Evolutionary conservation across 2,797 vertebrate genomes (phyloP), one percentile per base, ranked within the genome.

Genomic region (Catamblyrhynchus diadema): DNA sequence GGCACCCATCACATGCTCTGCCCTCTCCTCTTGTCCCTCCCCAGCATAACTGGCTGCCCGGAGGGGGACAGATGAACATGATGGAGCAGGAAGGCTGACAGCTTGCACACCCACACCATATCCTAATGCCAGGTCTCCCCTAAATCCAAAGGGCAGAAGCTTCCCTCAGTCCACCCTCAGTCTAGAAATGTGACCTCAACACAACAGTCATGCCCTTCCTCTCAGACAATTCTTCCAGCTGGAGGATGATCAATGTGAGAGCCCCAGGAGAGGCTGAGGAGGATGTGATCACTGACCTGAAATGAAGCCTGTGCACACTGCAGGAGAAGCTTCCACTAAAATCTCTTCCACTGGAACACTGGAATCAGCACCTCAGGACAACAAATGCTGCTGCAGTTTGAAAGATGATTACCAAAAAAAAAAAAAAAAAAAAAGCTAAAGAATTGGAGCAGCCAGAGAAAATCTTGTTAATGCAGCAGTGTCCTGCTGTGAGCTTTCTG

Each of bases 101-200:
- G 70, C 82, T 90, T 80, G 83, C 28, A 86, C 87, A 82, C 50
- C 45, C 64, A 73, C 2, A 5, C 32, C 27, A 72, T 41, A 84
- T 75, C 60, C 86, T 92, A 93, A 96, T 92, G 81, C 88, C 92
- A 95, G 35, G 32, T 53, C 62, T 91, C 66, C 91, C 94, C 72
- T 6, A 14, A 92, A 88, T 85, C 86, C 93, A 93, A 93, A 94
- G 54, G 62, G 64, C 80, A 94, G 82, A 82, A 84, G 44, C 62
- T 88, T 88, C 92, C 67, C 44, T 77, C 57, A 82, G 74, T 47
- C 44, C 72, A 47, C 19, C 18, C 69, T 62, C 41, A 57, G 44
- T 42, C 66, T 69, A 42, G 73, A 92, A 92, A 90, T 12, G 62
- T 86, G 82, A 87, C 64, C 78, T 74, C 81, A 81, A 39, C 67